phyloP scores from a whole-genome alignment of 2,797 vertebrate species.

The Enteromius paludinosus region DNA sequence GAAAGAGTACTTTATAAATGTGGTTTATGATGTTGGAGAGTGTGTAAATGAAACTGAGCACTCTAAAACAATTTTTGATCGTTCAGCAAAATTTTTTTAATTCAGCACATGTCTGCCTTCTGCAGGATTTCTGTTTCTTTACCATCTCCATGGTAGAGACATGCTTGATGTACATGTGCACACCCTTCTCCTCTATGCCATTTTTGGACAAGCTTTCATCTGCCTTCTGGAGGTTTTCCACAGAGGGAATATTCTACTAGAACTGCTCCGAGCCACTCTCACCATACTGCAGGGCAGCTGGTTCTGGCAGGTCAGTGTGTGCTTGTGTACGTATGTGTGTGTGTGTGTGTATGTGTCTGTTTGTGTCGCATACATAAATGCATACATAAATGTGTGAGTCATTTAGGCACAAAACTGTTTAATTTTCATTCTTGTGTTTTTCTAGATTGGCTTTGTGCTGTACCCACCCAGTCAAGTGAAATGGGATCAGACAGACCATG shows the following conservation, averaged over 20 bases:
- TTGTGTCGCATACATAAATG: neutral
- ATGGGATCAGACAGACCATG: constrained; percentile 88
- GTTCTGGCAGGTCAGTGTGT: constrained; percentile 91
- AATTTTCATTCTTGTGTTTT: constrained; percentile 54
- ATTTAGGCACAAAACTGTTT: neutral
- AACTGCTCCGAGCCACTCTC: constrained; percentile 86
- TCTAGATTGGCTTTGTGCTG: constrained; percentile 91
- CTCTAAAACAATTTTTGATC: too few relatives aligned
- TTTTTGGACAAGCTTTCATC: constrained; percentile 80
- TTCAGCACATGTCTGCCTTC: neutral
- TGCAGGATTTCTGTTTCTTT: constrained; percentile 91
- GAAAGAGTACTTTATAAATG: neutral
- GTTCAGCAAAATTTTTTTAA: neutral
- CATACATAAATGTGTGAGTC: neutral
- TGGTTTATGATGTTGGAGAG: neutral
- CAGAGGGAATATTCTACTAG: constrained; percentile 85
- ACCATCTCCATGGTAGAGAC: constrained; percentile 90
- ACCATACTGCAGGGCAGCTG: constrained; percentile 92
- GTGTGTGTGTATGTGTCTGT: neutral
- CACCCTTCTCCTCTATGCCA: constrained; percentile 83
- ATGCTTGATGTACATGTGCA: constrained; percentile 91
- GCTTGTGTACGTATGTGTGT: neutral
- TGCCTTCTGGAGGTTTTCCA: constrained; percentile 88
- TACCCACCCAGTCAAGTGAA: constrained; percentile 86
- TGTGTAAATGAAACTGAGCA: neutral